Conservation (phyloP, 2,888 invertebrate genomes). For the Fragum fragum region DNA sequence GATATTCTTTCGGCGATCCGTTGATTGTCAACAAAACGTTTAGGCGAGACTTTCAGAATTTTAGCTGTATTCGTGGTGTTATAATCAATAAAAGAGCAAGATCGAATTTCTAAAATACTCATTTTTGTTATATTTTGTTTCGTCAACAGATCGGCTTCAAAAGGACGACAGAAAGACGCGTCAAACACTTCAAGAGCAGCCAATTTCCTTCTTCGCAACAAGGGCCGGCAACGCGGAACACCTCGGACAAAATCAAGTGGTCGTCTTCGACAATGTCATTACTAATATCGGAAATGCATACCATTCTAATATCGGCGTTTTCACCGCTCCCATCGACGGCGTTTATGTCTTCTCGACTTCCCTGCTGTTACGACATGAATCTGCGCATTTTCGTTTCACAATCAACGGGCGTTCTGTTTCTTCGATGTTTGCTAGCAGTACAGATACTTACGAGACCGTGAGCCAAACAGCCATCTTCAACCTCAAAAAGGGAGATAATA, state of each 20-base stretch:
- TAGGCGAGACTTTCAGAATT: no score
- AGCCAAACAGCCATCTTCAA: neutral
- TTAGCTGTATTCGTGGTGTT: no score
- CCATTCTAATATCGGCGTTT: neutral
- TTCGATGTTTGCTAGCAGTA: neutral
- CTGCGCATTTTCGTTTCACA: neutral
- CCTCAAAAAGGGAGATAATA: neutral
- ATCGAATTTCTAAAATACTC: no score
- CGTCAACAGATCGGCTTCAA: no score
- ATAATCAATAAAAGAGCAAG: no score
- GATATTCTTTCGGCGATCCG: no score
- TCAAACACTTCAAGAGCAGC: no score
- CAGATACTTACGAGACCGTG: neutral
- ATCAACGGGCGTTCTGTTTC: neutral
- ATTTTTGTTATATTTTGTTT: no score
- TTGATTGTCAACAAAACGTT: no score
- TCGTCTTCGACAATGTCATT: neutral
- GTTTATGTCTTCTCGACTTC: neutral
- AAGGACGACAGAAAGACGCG: no score
- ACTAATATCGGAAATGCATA: neutral
- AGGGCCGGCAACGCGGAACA: neutral
- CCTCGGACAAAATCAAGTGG: neutral
- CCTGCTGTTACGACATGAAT: neutral
- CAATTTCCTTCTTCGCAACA: neutral
- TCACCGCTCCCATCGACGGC: neutral